phyloP scores from a whole-genome alignment of 2,888 invertebrate species.

The Agonopterix heracliana region DNA sequence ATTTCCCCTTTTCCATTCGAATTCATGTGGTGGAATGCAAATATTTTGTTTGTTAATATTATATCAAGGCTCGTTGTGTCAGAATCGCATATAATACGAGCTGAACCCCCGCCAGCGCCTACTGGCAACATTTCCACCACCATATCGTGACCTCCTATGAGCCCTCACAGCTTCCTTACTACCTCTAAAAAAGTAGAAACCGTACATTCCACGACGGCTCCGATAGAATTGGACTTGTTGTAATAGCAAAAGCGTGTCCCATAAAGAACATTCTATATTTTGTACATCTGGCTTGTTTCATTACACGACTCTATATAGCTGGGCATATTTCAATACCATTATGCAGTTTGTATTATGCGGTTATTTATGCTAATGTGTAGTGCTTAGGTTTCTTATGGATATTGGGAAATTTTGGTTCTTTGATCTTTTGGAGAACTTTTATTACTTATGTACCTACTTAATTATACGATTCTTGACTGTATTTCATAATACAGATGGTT shows the following conservation, averaged over 20 bases:
- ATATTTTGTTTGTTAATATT: constrained; percentile 46
- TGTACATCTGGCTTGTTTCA: constrained; percentile 67
- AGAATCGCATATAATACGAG: constrained; percentile 43
- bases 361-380: neutral
- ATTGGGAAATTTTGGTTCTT: neutral
- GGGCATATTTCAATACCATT: constrained; percentile 19
- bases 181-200: constrained; percentile 26
- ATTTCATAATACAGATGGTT: too few species aligned
- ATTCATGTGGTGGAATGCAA: constrained; percentile 27
- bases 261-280: constrained; percentile 66
- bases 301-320: constrained; percentile 34
- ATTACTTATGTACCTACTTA: too few species aligned
- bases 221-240: constrained; percentile 41
- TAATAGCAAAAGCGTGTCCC: constrained; percentile 65
- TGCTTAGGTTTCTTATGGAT: too few species aligned
- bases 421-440: neutral
- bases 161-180: constrained; percentile 20
- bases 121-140: constrained; percentile 34
- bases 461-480: too few species aligned
- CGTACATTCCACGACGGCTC: constrained; percentile 33
- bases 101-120: constrained; percentile 37
- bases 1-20: constrained; percentile 22
- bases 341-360: constrained; percentile 3
- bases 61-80: constrained; percentile 40
- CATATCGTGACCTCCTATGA: constrained; percentile 25